Conservation (phyloP, 2,113 vertebrate genomes). For the Apistogramma diplotaenia region DNA sequence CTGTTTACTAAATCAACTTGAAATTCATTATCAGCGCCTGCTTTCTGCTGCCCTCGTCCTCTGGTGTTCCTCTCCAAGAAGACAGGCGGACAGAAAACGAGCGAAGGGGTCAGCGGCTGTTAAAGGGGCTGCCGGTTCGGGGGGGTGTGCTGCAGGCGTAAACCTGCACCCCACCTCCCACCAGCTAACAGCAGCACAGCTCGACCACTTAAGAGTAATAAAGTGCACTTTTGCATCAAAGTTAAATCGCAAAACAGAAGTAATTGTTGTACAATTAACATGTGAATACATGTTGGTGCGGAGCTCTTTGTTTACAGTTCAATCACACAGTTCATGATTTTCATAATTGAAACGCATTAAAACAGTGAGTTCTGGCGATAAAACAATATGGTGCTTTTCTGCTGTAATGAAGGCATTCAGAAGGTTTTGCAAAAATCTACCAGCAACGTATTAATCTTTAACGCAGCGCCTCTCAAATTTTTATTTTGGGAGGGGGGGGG, state of each 20-base stretch:
- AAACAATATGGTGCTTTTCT: background rate
- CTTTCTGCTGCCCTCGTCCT: slow-evolving; percentile 24
- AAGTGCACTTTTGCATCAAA: background rate
- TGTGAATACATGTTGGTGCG: background rate
- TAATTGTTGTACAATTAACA: background rate
- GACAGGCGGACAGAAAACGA: slow-evolving; percentile 20
- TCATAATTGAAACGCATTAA: background rate
- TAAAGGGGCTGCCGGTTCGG: background rate
- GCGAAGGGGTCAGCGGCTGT: slow-evolving; percentile 19
- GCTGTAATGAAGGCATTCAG: background rate
- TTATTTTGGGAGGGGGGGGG: no score
- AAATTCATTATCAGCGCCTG: slow-evolving; percentile 53
- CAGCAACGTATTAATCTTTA: background rate
- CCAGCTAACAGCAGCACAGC: background rate
- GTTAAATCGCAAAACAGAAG: background rate
- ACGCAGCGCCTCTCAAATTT: background rate
- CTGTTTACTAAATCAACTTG: slow-evolving; percentile 48
- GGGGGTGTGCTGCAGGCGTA: slow-evolving; percentile 5
- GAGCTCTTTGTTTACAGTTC: slow-evolving; percentile 9
- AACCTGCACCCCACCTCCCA: background rate
- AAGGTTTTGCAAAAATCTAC: background rate
- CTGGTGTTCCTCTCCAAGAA: slow-evolving; percentile 68
- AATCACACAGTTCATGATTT: background rate
- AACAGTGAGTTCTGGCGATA: background rate
- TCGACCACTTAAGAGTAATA: background rate